phyloP scores from a whole-genome alignment of 2,888 invertebrate species.

The Caenorhabditis drosophilae region DNA sequence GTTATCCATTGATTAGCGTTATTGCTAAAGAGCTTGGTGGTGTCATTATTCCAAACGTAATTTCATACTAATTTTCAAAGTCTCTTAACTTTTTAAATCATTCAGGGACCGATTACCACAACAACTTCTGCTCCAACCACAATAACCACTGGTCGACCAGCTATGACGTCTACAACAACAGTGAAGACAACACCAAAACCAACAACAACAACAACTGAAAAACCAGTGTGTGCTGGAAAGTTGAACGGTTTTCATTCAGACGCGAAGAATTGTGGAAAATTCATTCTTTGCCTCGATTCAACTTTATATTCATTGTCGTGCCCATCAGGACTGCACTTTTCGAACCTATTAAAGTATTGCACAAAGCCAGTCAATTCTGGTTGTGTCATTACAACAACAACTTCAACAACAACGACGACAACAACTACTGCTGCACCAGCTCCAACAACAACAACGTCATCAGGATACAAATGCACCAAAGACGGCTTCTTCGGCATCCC shows the following conservation, averaged over 20 bases:
- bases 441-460: conserved; percentile 16
- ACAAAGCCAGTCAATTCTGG: conserved; percentile 30
- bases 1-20: conserved; percentile 65
- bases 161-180: conserved; percentile 18
- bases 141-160: conserved; percentile 9
- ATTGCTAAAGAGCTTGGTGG: conserved; percentile 64
- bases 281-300: conserved; percentile 59
- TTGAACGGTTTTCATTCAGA: conserved; percentile 55
- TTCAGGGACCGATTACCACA: conserved; percentile 13
- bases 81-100: no score
- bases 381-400: conserved; percentile 14
- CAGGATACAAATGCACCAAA: conserved; percentile 51
- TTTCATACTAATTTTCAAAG: no score
- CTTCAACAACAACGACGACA: conserved; percentile 24
- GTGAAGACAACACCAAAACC: conserved; percentile 10
- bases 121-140: conserved; percentile 31
- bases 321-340: conserved; percentile 58
- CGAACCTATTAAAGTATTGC: conserved; percentile 51
- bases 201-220: conserved; percentile 20
- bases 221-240: conserved; percentile 47
- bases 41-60: conserved; percentile 52
- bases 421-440: conserved; percentile 23
- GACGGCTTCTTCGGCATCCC: conserved; percentile 66
- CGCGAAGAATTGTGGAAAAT: conserved; percentile 40
- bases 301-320: conserved; percentile 48